Conservation (phyloP, 1,140 invertebrate species). For the Trichomalopsis sarcophagae region DNA sequence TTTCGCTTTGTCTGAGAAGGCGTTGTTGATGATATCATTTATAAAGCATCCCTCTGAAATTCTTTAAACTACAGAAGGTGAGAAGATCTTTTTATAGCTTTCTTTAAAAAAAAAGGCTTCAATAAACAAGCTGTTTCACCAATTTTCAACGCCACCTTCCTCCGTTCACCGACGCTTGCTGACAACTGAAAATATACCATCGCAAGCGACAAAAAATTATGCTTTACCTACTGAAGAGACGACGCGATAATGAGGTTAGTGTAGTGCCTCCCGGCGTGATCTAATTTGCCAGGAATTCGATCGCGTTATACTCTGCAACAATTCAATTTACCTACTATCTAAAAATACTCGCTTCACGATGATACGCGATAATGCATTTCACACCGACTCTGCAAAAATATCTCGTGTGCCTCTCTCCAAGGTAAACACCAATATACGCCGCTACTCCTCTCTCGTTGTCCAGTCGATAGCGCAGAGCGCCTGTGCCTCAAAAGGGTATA, state of each 20-base stretch:
- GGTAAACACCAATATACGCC: not conserved
- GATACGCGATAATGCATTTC: too few species aligned
- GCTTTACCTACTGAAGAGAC: not conserved
- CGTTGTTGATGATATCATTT: not conserved
- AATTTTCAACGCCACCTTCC: too few species aligned
- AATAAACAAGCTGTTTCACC: too few species aligned
- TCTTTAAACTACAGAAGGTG: not conserved
- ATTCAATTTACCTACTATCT: not conserved
- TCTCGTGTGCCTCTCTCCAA: not conserved
- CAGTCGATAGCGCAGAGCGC: not conserved
- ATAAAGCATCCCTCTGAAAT: not conserved
- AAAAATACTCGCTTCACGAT: not conserved
- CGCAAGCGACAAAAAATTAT: not conserved
- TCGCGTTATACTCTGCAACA: not conserved
- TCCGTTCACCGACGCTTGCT: too few species aligned
- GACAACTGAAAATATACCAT: not conserved
- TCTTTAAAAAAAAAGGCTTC: not conserved
- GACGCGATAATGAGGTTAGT: not conserved
- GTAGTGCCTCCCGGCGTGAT: not conserved
- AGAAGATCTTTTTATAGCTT: not conserved
- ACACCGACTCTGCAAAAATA: not conserved
- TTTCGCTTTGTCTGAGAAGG: not conserved
- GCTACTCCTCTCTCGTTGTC: not conserved
- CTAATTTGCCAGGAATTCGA: not conserved
- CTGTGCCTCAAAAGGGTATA: conserved; percentile 30